Conservation (phyloP, 2,113 vertebrate genomes). For the Podarcis muralis region DNA sequence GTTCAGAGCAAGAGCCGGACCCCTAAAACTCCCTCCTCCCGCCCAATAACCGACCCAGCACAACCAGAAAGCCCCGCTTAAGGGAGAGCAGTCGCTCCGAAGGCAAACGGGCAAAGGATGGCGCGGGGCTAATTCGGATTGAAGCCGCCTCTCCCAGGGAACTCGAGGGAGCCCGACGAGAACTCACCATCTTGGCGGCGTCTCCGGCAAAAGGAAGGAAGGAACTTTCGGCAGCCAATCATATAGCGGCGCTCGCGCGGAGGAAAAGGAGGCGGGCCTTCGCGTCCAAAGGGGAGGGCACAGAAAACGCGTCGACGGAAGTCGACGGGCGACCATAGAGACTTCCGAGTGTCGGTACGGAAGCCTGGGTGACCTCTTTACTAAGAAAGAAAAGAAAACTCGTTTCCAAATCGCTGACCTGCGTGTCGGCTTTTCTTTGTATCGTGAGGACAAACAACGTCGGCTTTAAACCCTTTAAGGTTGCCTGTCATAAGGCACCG, state of each 20-base stretch:
- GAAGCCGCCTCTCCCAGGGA: fast-evolving
- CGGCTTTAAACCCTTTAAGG: too few relatives aligned
- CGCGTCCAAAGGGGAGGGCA: too few relatives aligned
- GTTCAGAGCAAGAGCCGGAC: fast-evolving
- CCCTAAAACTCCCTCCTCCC: fast-evolving
- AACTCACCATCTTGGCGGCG: conserved; percentile 79
- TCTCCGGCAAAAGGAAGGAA: conserved; percentile 73
- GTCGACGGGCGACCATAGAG: not conserved
- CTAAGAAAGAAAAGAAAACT: not conserved
- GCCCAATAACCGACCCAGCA: fast-evolving
- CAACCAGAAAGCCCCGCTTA: fast-evolving
- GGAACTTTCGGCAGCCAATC: conserved; percentile 43
- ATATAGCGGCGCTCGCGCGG: conserved; percentile 63
- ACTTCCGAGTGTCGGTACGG: not conserved
- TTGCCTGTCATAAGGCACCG: too few relatives aligned
- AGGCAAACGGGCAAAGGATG: conserved; percentile 53
- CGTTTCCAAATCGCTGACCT: not conserved
- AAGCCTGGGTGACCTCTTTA: not conserved
- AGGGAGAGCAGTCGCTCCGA: fast-evolving
- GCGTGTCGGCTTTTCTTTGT: too few relatives aligned
- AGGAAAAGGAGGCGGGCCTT: not conserved
- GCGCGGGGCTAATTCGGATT: conserved; percentile 69
- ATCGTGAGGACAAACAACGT: too few relatives aligned
- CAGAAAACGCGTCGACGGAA: not conserved
- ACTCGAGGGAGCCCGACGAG: fast-evolving